phyloP scores from a whole-genome alignment of 2,888 invertebrate species.

The Folsomia manolachei region DNA sequence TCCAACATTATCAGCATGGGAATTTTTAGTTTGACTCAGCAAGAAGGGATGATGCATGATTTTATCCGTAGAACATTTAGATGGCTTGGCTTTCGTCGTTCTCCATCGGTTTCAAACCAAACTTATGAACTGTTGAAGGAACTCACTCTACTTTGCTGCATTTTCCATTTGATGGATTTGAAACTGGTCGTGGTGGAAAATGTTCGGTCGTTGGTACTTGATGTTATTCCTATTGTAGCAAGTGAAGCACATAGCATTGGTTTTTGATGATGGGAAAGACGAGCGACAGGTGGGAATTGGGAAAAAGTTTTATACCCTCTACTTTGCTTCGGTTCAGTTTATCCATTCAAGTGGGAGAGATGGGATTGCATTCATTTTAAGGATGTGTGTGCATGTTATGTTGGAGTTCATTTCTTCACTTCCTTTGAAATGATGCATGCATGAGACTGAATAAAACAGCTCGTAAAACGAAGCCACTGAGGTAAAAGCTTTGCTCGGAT shows the following conservation, averaged over 20 bases:
- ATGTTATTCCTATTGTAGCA: too few relatives aligned
- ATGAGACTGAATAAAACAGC: constrained; percentile 1
- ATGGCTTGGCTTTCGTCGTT: too few relatives aligned
- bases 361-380: not conserved
- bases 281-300: constrained; percentile 21
- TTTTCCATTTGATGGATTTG: not conserved
- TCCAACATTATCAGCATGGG: not conserved
- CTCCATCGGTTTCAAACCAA: too few relatives aligned
- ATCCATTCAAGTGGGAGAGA: not conserved
- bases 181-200: not conserved
- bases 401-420: not conserved
- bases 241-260: too few relatives aligned
- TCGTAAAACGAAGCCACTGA: too few relatives aligned
- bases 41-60: too few relatives aligned
- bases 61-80: too few relatives aligned
- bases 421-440: not conserved
- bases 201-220: not conserved
- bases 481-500: not conserved
- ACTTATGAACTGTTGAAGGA: too few relatives aligned
- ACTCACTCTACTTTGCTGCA: not conserved
- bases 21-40: too few relatives aligned
- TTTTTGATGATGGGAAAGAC: not conserved
- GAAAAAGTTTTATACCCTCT: constrained; percentile 7
- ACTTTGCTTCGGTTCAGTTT: not conserved
- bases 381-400: too few relatives aligned